Evolutionary conservation across 2,113 vertebrate species (phyloP), one percentile per base, ranked within the genome.

Genomic region (Sylvietta virens): DNA sequence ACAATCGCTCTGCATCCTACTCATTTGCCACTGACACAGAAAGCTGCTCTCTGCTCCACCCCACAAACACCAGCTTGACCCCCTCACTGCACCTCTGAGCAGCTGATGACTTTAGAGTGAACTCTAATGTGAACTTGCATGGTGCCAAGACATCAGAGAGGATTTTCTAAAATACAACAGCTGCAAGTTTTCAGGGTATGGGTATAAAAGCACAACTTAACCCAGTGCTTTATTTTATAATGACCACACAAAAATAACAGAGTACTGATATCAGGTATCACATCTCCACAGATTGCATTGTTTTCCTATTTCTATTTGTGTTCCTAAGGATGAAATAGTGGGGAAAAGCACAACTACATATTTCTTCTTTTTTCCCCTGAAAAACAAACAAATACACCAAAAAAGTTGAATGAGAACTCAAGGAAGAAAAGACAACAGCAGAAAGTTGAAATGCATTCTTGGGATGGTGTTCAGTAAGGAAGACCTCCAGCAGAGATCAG

Each of bases 41-140:
- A 89, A 72, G 27, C 28, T 48, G 39, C 45, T 76, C 35, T 26
- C 57, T 62, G 48, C 31, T 82, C 35, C 21, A 51, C n/a, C 27
- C 35, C 62, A n/a, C 6, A 5, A 85, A 21, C 57, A 48, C 39
- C 47, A 71, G 15, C n/a, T 21, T 15, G 3, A 84, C 23, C 31
- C 44, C 19, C 8, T 73, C 45, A 18, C 71, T 48, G 71, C 47
- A 67, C 58, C 78, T 80, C 37, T 54, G 88, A 91, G 88, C 65
- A 94, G 73, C 80, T 88, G 95, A 83, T 62, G 82, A 79, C 51
- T 97, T 95, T 84, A 88, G 95, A 95, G 54, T 78, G 76, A 85
- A 83, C 94, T 94, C 82, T 94, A 80, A 82, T 28, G 67, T 83
- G 94, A 92, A 92, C 83, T 94, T 98, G 83, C 94, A 94, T 16